Conservation (phyloP, 2,797 vertebrate species). For the Fundulus diaphanus region DNA sequence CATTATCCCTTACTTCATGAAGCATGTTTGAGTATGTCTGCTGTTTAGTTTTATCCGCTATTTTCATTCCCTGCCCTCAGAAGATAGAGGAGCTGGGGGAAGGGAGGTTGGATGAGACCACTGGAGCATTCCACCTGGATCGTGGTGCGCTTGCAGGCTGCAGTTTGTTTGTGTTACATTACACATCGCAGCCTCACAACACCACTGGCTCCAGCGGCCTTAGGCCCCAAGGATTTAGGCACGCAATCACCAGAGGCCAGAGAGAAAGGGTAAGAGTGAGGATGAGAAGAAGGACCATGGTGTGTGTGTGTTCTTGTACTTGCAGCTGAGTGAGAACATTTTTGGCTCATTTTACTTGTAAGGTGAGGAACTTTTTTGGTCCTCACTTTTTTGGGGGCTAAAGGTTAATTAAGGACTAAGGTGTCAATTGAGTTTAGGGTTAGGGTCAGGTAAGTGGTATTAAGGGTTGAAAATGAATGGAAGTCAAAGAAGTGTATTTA, state of each 20-base stretch:
- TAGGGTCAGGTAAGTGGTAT: no score
- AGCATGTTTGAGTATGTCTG: constrained; percentile 17
- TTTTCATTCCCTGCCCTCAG: constrained; percentile 39
- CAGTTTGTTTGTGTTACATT: constrained; percentile 79
- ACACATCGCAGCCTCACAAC: constrained; percentile 69
- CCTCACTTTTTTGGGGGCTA: no score
- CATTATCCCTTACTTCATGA: no score
- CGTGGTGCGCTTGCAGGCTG: constrained; percentile 49
- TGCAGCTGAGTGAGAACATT: no score
- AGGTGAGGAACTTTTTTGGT: no score
- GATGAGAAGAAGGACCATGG: constrained; percentile 37
- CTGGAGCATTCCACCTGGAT: constrained; percentile 72
- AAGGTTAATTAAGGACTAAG: no score
- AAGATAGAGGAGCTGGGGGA: constrained; percentile 15
- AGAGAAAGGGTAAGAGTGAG: constrained; percentile 33
- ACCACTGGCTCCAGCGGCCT: constrained; percentile 76
- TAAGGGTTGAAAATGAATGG: no score
- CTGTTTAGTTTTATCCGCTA: constrained; percentile 52
- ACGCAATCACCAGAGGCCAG: constrained; percentile 55
- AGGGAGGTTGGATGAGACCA: constrained; percentile 56
- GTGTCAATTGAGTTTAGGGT: no score
- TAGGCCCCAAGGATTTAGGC: constrained; percentile 67
- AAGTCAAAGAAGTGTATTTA: no score
- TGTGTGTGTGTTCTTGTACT: constrained; percentile 26
- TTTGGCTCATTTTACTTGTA: no score